These are phyloP conservation scores for Morus bassanus DNA, from an alignment of 2,797 vertebrate species.

Conservation along the genomic window DNA sequence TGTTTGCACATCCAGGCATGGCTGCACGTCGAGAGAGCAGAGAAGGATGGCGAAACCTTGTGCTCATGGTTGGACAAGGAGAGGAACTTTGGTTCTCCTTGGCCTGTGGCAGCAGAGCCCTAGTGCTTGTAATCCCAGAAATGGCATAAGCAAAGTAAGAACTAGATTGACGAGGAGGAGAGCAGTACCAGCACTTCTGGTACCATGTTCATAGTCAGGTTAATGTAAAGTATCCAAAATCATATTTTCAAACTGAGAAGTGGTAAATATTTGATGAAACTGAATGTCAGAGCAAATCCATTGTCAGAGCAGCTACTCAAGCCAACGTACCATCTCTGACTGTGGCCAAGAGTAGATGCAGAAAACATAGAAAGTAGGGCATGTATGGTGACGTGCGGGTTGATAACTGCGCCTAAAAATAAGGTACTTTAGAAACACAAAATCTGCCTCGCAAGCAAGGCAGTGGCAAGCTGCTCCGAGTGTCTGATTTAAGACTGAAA, in stretches of 20 bases:
- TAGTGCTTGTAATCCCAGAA: background rate
- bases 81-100: background rate
- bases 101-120: background rate
- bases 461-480: conserved; percentile 5
- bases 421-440: conserved; percentile 39
- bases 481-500: background rate
- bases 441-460: conserved; percentile 38
- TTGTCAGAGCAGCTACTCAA: background rate
- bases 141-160: background rate
- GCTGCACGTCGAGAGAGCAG: background rate
- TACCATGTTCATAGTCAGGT: accelerated
- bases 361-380: conserved; percentile 48
- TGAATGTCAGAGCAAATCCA: background rate
- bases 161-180: background rate
- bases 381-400: background rate
- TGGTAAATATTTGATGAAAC: conserved; percentile 29
- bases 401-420: conserved; percentile 53
- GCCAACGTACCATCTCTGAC: background rate
- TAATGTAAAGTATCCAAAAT: background rate
- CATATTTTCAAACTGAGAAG: background rate
- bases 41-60: background rate
- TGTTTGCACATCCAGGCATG: background rate
- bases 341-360: conserved; percentile 22
- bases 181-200: background rate
- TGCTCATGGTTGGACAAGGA: accelerated